Evolutionary conservation across 2,113 vertebrate species (phyloP), one percentile per base, ranked within the genome.

Genomic region (Aphyosemion australe): DNA sequence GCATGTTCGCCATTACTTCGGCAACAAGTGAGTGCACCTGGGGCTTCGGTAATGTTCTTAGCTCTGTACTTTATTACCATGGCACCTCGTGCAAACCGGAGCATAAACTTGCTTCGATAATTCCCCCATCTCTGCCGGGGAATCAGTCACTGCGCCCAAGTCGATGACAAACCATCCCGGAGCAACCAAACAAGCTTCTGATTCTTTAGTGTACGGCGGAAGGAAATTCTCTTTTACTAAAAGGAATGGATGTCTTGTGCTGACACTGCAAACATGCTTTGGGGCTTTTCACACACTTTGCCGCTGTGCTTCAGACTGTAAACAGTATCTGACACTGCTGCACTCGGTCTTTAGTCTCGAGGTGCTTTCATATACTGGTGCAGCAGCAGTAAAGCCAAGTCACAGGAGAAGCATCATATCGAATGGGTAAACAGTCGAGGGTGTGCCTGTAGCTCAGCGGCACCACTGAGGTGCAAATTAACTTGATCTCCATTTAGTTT

Each of bases 21-120:
- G 62, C 69, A 83, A 86, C 83, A 79, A 82, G 59, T 79, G 65
- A 31, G 21, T 20, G 6, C 70, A 76, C 87, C 74, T 45, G 54
- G 31, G 71, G 83, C 49, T 62, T 32, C 53, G 69, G 41, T 57
- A 54, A 62, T 37, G 37, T 60, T 65, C 59, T 37, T 16, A 51
- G 58, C 53, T 59, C n/a, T 50, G 65, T 61, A 47, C 65, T 46
- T 80, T 61, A 76, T 67, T 60, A 65, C 50, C 34, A 19, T 32
- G 16, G 15, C 2, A 10, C 7, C 3, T 0, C n/a, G 1, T 18
- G 32, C 66, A 45, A 58, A 18, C 41, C 15, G 14, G 61, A 69
- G 62, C 26, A 67, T n/a, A 70, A 71, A 69, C 13, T 13, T 21
- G 8, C 42, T 71, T 80, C 63, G 64, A 71, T 78, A 48, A 73